A percentile compares a stretch with the other conserved stretches of the same genome.
Evolutionary conservation across 1,140 invertebrate species (phyloP).

Genomic region (Atta colombica): DNA sequence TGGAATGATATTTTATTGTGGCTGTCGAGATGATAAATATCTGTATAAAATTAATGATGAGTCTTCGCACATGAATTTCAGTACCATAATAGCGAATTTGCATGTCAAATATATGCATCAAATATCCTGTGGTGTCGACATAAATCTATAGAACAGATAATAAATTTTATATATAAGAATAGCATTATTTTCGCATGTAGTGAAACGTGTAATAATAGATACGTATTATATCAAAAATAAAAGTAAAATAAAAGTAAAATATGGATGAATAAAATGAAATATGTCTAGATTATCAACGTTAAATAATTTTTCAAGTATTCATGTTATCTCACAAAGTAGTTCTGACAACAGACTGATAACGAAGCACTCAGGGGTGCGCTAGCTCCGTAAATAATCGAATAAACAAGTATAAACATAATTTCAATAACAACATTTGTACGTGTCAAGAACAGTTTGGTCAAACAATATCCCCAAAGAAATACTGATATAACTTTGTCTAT

Average conservation of each 20-base stretch:
- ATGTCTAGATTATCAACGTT: not conserved
- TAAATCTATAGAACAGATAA: slow-evolving; percentile 20
- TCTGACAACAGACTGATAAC: slow-evolving; percentile 21
- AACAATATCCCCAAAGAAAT: not conserved
- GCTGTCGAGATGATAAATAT: slow-evolving; percentile 32
- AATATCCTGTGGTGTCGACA: not conserved
- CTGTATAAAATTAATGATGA: slow-evolving; percentile 49
- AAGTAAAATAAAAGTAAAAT: not conserved
- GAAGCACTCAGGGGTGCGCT: not conserved
- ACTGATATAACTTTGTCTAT: not conserved
- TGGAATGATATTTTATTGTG: slow-evolving; percentile 36
- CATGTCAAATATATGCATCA: not conserved
- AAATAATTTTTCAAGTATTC: slow-evolving; percentile 25
- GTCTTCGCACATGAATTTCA: not conserved
- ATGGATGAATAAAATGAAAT: not conserved
- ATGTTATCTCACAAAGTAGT: not conserved
- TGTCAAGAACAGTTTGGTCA: not conserved
- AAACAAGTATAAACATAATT: slow-evolving; percentile 5
- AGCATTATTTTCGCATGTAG: not conserved
- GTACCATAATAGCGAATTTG: slow-evolving; percentile 31
- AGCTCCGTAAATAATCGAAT: not conserved
- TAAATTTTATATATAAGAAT: slow-evolving; percentile 28
- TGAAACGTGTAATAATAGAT: not conserved
- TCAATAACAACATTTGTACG: slow-evolving; percentile 40
- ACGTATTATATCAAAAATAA: not conserved